phyloP scores from a whole-genome alignment of 1,140 invertebrate species.

The Microplitis mediator region DNA sequence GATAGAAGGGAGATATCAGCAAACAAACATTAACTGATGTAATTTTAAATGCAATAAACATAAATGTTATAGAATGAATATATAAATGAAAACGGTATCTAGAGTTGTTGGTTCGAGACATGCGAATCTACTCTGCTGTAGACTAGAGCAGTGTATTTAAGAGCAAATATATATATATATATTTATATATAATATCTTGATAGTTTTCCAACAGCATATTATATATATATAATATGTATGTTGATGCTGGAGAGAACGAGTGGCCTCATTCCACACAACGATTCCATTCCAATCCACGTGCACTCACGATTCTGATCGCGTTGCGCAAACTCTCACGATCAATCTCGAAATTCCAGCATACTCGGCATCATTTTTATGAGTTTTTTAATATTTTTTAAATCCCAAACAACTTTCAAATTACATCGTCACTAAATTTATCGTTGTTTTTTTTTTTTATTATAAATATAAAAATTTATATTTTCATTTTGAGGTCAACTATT shows the following conservation, averaged over 20 bases:
- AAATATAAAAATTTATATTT: no score
- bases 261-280: slow-evolving; percentile 14
- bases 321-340: slow-evolving; percentile 7
- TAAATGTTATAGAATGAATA: no score
- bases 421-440: background rate
- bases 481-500: no score
- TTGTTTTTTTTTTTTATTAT: no score
- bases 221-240: background rate
- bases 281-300: slow-evolving; percentile 18
- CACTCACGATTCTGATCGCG: slow-evolving; percentile 18
- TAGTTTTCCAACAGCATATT: background rate
- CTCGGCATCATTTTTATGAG: background rate
- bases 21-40: no score
- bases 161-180: background rate
- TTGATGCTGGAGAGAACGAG: slow-evolving; percentile 5
- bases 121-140: background rate
- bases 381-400: background rate
- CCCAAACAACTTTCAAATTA: background rate
- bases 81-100: no score
- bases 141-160: background rate
- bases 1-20: no score
- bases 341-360: background rate
- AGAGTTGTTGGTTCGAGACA: no score
- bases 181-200: background rate
- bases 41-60: no score